Percentiles rank a stretch among this genome's conserved stretches.
phyloP scores from a whole-genome alignment of 2,797 vertebrate species.

The Lagothrix lagotricha region DNA sequence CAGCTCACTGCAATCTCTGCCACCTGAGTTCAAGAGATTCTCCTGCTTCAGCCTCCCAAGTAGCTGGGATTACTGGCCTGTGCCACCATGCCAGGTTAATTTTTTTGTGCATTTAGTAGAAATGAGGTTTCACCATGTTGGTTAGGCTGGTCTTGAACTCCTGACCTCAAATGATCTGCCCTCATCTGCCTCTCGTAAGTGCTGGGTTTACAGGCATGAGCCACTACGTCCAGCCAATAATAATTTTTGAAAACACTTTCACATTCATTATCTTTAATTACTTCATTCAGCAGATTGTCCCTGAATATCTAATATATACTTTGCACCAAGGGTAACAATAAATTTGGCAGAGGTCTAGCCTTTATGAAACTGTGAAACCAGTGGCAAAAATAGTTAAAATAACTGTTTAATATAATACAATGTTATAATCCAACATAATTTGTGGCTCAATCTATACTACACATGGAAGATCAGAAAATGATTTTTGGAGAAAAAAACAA shows the following conservation, averaged over 20 bases:
- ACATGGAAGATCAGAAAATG: not conserved
- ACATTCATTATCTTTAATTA: not conserved
- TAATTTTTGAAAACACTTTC: not conserved
- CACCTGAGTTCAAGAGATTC: not conserved
- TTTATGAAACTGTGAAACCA: not conserved
- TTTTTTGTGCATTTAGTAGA: not conserved
- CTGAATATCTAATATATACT: not conserved
- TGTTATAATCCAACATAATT: not conserved
- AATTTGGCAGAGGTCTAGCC: not conserved
- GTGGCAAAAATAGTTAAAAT: not conserved
- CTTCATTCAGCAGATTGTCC: not conserved
- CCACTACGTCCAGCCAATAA: not conserved
- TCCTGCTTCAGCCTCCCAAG: not conserved
- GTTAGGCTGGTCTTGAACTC: not conserved
- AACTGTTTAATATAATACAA: not conserved
- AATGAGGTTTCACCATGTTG: not conserved
- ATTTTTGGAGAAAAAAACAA: not conserved
- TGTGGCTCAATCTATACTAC: not conserved
- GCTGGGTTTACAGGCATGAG: not conserved
- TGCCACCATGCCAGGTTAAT: rapidly evolving
- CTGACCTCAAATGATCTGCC: not conserved
- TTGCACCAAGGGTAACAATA: not conserved
- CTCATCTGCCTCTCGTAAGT: not conserved
- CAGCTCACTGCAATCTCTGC: not conserved
- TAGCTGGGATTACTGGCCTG: not conserved